Percentiles rank a stretch among this genome's conserved stretches.
phyloP scores from a whole-genome alignment of 2,888 invertebrate species.

The Leucoptera coffeella region DNA sequence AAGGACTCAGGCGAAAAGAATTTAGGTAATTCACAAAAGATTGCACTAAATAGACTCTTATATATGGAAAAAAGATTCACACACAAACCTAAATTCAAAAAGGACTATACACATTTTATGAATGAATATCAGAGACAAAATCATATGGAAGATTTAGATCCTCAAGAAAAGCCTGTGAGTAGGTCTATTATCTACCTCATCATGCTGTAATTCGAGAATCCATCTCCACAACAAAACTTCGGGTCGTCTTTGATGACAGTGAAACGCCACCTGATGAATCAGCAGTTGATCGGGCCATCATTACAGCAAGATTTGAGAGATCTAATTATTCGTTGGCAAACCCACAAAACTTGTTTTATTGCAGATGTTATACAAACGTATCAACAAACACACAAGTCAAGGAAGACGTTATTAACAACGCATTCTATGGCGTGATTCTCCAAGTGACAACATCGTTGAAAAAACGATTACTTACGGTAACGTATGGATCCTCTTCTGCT shows the following conservation, averaged over 20 bases:
- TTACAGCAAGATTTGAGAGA: constrained; percentile 9
- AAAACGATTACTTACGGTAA: constrained; percentile 7
- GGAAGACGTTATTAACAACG: constrained; percentile 2
- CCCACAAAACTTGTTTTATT: no score
- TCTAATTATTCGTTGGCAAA: no score
- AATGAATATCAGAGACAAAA: no score
- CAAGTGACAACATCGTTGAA: constrained; percentile 4
- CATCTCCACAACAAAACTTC: constrained; percentile 6
- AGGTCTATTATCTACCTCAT: constrained; percentile 7
- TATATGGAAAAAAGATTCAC: no score
- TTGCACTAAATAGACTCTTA: no score
- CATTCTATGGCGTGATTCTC: constrained; percentile 2
- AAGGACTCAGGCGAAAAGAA: no score
- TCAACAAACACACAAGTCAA: constrained; percentile 2
- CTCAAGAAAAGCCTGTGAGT: no score
- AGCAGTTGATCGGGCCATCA: constrained; percentile 6
- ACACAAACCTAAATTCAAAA: no score
- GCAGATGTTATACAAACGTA: no score
- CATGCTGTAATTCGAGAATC: constrained; percentile 7
- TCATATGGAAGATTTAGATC: no score
- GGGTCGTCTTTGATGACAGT: constrained; percentile 7
- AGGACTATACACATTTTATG: no score
- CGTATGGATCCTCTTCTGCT: constrained; percentile 9
- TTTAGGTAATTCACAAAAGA: no score
- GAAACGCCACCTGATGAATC: constrained; percentile 3